These are phyloP conservation scores for Drosophila fuyamai DNA, from an alignment of 1,140 invertebrate species.

Conservation along the genomic window DNA sequence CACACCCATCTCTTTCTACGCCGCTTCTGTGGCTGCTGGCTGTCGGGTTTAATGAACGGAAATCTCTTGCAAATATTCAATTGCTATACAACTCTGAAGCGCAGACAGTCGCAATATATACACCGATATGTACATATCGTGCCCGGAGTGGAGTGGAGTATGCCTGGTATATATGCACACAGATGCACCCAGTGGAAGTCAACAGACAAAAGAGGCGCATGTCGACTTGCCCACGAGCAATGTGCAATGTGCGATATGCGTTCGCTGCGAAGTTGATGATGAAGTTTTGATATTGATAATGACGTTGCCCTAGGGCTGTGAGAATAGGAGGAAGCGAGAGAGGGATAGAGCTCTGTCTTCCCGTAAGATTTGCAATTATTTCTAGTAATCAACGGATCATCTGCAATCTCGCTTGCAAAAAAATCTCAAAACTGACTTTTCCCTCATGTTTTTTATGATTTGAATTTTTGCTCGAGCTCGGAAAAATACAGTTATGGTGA, in stretches of 20 bases:
- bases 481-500: too few relatives aligned
- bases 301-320: conserved; percentile 61
- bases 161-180: conserved; percentile 32
- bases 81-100: conserved; percentile 77
- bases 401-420: conserved; percentile 22
- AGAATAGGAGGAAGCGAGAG: neutral
- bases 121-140: conserved; percentile 44
- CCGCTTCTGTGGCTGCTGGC: conserved; percentile 31
- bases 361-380: conserved; percentile 59
- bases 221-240: conserved; percentile 52
- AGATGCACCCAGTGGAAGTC: conserved; percentile 54
- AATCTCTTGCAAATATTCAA: conserved; percentile 84
- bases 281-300: conserved; percentile 62
- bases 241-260: conserved; percentile 55
- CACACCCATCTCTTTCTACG: conserved; percentile 2
- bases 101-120: conserved; percentile 59
- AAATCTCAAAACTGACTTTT: neutral
- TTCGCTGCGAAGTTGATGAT: conserved; percentile 47
- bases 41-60: conserved; percentile 83
- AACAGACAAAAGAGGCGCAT: conserved; percentile 72
- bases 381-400: conserved; percentile 63
- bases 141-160: conserved; percentile 21
- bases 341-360: conserved; percentile 23
- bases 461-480: too few relatives aligned
- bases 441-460: neutral